These are phyloP conservation scores for Siphamia tubifer DNA, from an alignment of 2,113 vertebrate species.

Conservation along the genomic window DNA sequence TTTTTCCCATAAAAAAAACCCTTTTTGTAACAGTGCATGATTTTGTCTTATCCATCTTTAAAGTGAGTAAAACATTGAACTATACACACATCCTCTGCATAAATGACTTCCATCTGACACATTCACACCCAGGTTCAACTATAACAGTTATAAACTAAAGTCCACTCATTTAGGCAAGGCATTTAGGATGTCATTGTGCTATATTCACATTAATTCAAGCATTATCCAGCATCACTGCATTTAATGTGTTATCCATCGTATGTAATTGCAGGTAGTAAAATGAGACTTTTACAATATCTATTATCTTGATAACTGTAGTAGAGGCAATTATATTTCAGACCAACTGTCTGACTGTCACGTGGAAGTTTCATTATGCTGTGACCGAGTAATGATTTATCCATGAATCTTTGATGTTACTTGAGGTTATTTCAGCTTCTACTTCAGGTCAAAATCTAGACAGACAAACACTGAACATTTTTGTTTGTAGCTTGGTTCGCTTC, in stretches of 20 bases:
- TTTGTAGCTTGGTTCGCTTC: neutral
- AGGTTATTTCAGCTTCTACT: neutral
- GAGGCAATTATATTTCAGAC: neutral
- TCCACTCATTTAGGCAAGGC: neutral
- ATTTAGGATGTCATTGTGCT: neutral
- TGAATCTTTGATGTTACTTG: neutral
- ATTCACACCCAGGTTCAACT: neutral
- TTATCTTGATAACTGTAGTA: neutral
- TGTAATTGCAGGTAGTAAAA: neutral
- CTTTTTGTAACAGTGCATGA: no score
- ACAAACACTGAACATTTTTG: neutral
- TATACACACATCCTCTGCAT: no score
- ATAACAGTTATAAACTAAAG: neutral
- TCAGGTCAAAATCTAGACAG: neutral
- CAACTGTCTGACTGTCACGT: neutral
- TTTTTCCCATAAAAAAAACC: no score
- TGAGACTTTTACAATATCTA: neutral
- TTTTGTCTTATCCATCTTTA: no score
- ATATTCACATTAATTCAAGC: neutral
- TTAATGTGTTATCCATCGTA: neutral
- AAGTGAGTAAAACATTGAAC: no score
- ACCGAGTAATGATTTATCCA: slow-evolving; percentile 25
- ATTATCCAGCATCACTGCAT: neutral
- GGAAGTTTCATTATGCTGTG: neutral
- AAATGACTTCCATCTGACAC: no score